Evolutionary conservation across 2,113 vertebrate species (phyloP).

Genomic region (Haemorhous mexicanus): DNA sequence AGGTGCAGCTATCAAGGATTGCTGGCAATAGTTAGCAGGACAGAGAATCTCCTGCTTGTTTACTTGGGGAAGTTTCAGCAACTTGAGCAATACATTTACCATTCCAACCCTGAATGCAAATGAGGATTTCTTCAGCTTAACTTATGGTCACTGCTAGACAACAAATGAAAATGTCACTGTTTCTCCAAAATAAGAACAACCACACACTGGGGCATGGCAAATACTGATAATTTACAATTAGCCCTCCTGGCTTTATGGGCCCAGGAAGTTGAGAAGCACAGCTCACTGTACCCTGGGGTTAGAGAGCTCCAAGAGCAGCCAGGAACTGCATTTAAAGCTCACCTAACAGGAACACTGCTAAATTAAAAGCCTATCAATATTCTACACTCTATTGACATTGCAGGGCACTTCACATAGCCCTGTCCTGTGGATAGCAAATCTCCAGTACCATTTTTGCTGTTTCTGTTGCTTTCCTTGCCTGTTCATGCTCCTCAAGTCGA

Average conservation of each 20-base stretch:
- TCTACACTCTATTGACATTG: neutral
- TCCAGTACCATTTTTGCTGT: neutral
- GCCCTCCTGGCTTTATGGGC: neutral
- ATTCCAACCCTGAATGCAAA: neutral
- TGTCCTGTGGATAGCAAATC: neutral
- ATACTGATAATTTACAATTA: neutral
- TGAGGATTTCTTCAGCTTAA: neutral
- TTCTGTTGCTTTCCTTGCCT: neutral
- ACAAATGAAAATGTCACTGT: neutral
- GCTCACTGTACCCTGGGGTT: neutral
- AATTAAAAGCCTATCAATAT: constrained; percentile 14
- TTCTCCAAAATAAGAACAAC: neutral
- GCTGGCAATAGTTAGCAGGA: neutral
- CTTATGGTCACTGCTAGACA: neutral
- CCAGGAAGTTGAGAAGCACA: neutral
- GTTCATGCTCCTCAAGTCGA: neutral
- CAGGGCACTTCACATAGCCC: neutral
- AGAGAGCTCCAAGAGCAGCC: neutral
- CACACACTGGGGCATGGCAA: neutral
- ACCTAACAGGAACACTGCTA: neutral
- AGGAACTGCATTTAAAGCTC: neutral
- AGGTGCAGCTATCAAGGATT: neutral
- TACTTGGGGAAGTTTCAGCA: neutral
- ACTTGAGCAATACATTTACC: neutral
- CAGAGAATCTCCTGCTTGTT: neutral